These are phyloP conservation scores for Conus betulinus DNA, from an alignment of 1,140 invertebrate species.

Conservation along the genomic window DNA sequence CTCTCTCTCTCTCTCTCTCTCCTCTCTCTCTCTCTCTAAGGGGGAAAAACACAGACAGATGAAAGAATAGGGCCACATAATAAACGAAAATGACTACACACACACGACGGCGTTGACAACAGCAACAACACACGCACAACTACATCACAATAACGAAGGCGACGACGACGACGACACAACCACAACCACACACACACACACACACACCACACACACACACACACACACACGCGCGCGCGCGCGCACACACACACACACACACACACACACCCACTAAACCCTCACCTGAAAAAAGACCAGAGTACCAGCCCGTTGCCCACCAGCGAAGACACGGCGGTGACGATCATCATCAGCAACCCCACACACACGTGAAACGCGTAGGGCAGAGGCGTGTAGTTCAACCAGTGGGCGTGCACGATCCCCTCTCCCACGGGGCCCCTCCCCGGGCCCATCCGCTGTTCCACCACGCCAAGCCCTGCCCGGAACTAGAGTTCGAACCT, in stretches of 20 bases:
- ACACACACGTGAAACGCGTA: conserved; percentile 22
- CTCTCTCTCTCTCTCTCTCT: too few relatives aligned
- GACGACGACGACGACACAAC: neutral
- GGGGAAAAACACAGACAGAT: too few relatives aligned
- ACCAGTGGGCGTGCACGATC: conserved; percentile 34
- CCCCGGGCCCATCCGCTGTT: neutral
- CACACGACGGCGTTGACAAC: too few relatives aligned
- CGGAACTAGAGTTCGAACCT: neutral
- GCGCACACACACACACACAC: neutral
- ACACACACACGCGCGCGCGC: neutral
- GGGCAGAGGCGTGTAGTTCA: conserved; percentile 8
- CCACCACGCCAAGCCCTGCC: neutral
- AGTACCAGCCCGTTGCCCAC: conserved; percentile 33
- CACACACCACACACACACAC: neutral
- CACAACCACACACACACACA: conserved; percentile 10
- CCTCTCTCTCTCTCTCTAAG: too few relatives aligned
- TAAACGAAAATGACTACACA: too few relatives aligned
- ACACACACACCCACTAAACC: neutral
- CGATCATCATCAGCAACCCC: conserved; percentile 12
- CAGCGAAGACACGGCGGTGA: conserved; percentile 13
- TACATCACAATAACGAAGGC: too few relatives aligned
- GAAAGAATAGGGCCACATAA: too few relatives aligned
- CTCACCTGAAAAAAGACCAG: conserved; percentile 36
- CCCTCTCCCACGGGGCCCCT: neutral
- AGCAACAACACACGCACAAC: neutral